Conservation (phyloP, 2,797 vertebrate species). For the Lagorchestes hirsutus region DNA sequence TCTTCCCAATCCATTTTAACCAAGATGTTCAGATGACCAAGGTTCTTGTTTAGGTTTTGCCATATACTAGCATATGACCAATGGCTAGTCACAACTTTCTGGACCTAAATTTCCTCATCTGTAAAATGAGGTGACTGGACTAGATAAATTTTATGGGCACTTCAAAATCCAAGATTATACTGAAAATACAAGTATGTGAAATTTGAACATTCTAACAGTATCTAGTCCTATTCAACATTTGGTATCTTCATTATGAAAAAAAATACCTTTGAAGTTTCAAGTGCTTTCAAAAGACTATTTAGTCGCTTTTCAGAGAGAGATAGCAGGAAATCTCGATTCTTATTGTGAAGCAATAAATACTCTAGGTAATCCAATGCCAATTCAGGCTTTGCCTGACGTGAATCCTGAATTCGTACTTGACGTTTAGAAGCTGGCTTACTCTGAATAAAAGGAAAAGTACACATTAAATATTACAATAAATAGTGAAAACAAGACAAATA, state of each 20-base stretch:
- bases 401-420: conserved; percentile 88
- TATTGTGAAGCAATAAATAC: conserved; percentile 89
- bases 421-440: conserved; percentile 75
- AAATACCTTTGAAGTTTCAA: conserved; percentile 90
- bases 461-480: not conserved
- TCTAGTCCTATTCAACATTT: not conserved
- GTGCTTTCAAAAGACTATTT: conserved; percentile 88
- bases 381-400: conserved; percentile 88
- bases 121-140: not conserved
- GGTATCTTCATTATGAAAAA: not conserved
- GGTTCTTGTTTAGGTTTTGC: not conserved
- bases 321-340: conserved; percentile 89
- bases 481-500: not conserved
- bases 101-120: not conserved
- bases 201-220: not conserved
- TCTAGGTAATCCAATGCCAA: conserved; percentile 92
- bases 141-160: not conserved
- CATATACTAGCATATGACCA: not conserved
- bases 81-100: not conserved
- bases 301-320: conserved; percentile 86
- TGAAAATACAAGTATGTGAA: not conserved
- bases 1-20: not conserved
- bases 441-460: conserved; percentile 75
- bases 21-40: not conserved
- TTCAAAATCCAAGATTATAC: not conserved